These are phyloP conservation scores for Galeopterus variegatus DNA, from an alignment of 2,113 vertebrate genomes.

Conservation along the genomic window DNA sequence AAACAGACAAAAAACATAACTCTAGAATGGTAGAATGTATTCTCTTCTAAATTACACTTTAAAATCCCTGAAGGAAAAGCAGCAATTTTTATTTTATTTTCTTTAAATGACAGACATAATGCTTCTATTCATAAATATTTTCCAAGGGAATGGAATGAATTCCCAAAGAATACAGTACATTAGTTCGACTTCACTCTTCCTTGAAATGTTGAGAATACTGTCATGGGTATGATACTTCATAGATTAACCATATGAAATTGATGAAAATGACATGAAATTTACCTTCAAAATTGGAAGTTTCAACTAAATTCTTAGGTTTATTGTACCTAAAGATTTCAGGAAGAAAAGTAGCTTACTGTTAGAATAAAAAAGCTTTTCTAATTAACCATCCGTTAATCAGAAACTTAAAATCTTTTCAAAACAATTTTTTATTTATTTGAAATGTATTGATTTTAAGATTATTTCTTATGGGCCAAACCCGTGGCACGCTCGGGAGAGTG, in stretches of 20 bases:
- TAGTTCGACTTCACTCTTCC: neutral
- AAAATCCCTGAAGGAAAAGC: neutral
- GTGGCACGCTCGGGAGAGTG: no score
- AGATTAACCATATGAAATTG: neutral
- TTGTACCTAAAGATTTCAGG: neutral
- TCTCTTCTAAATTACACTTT: neutral
- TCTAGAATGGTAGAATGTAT: neutral
- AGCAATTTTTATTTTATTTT: neutral
- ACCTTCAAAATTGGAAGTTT: neutral
- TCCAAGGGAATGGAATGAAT: neutral
- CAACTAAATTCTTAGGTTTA: neutral
- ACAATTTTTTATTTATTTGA: no score
- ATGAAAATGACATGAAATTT: neutral
- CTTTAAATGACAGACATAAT: neutral
- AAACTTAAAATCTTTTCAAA: neutral
- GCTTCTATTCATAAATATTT: neutral
- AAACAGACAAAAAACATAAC: conserved; percentile 4
- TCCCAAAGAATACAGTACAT: neutral
- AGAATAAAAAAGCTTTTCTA: conserved; percentile 30
- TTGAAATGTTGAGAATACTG: neutral
- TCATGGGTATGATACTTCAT: neutral
- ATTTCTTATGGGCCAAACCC: no score
- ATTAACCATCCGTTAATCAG: neutral
- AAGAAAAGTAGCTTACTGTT: conserved; percentile 1
- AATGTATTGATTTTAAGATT: no score